Conservation (phyloP, 2,113 vertebrate genomes). For the Machaerirhynchus nigripectus region DNA sequence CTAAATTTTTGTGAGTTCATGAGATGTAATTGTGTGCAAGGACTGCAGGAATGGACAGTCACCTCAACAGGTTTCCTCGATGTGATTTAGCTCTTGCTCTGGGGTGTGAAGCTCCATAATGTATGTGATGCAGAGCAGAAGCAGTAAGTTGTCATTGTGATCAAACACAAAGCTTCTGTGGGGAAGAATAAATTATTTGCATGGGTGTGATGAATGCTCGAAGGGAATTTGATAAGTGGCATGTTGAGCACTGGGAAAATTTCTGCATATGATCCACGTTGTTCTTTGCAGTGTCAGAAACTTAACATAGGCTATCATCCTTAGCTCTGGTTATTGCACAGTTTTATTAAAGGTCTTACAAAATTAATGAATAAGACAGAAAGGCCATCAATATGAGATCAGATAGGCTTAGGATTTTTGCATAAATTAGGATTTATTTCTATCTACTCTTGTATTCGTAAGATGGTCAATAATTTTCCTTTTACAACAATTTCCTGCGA, state of each 20-base stretch:
- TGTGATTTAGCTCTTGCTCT: neutral
- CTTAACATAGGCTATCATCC: neutral
- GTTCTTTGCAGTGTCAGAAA: conserved; percentile 5
- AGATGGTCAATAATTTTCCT: neutral
- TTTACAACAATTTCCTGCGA: neutral
- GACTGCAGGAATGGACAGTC: neutral
- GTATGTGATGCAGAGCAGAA: neutral
- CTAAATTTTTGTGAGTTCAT: neutral
- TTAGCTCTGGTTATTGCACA: neutral
- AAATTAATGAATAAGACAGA: neutral
- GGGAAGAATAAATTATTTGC: conserved; percentile 58
- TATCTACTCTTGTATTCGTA: neutral
- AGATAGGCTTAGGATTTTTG: neutral
- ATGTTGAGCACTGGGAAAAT: conserved; percentile 1
- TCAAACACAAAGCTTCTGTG: conserved; percentile 38
- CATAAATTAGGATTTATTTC: neutral
- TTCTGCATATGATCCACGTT: neutral
- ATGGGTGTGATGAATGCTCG: conserved; percentile 6
- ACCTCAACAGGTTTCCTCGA: fast-evolving
- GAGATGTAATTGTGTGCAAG: neutral
- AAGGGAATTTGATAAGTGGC: conserved; percentile 47
- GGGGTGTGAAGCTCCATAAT: neutral
- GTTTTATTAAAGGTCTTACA: neutral
- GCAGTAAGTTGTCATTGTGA: conserved; percentile 44
- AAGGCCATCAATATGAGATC: neutral